phyloP scores from a whole-genome alignment of 2,797 vertebrate genomes.

The Cossypha polioptera region DNA sequence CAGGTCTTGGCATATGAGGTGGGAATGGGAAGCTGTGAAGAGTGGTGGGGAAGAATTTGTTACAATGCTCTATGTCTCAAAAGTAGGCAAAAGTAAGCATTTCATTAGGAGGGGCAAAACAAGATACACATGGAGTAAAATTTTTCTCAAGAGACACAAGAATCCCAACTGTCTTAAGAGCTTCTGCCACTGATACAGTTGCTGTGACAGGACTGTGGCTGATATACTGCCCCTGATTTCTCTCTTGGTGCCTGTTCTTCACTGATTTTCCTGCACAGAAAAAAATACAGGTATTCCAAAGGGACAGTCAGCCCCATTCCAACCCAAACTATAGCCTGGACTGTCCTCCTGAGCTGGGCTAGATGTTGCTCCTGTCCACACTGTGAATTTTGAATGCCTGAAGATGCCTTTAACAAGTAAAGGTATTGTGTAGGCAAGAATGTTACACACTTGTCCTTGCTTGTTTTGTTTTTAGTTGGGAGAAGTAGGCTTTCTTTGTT shows the following conservation, averaged over 20 bases:
- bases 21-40: neutral
- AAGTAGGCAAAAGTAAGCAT: neutral
- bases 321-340: neutral
- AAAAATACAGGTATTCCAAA: neutral
- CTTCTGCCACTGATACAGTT: neutral
- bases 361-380: neutral
- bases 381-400: neutral
- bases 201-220: neutral
- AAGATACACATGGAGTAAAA: neutral
- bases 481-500: neutral
- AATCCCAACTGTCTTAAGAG: neutral
- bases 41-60: neutral
- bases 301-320: neutral
- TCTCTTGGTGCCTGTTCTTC: accelerated
- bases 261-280: neutral
- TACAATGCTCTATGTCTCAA: neutral
- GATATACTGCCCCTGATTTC: neutral
- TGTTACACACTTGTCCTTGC: neutral
- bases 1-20: neutral
- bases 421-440: neutral
- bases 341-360: neutral
- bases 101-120: neutral
- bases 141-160: neutral
- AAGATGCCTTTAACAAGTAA: neutral
- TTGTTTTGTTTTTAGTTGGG: neutral